Base-by-base conservation (phyloP, 2,888 invertebrate genomes). In the Phytoseiulus persimilis region DNA sequence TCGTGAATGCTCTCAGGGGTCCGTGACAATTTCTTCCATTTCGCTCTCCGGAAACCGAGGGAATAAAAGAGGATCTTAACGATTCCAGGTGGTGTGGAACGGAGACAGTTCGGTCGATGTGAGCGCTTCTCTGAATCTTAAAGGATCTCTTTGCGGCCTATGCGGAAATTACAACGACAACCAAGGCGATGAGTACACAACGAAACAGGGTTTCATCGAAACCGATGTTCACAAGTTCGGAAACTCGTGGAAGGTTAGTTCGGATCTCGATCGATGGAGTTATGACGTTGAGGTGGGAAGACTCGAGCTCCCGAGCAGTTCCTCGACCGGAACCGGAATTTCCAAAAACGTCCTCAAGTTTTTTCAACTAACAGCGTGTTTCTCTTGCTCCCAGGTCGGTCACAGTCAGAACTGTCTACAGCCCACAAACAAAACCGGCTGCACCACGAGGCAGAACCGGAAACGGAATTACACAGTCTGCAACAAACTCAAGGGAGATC, bases 381-480 rank as follows among this genome's bases (percentile, higher is more conserved):
- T 65, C 18, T 32, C 33, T 14, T 33, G 32, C 23, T 87, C 33
- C 32, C 32, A 87, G 87, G 87, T 87, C 33, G 87, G 87, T n/a
- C 87, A 87, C n/a, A 33, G 87, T 87, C 32, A 87, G 45, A 87
- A 87, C 32, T 87, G 87, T 87, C 87, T 87, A 14, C 87, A 87
- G n/a, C 39, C 87, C 2, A 31, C 33, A 9, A 33, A 33, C 14
- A 33, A 33, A 23, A n/a, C 87, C 32, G 32, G 39, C 11, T 87
- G 87, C 33, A 87, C 28, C 9, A 32, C 32, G n/a, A 87, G 39
- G 87, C n/a, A n/a, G 32, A 31, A 87, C 32, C 87, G 87, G 14
- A 31, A 45, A 32, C 32, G 87, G 32, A 87, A 87, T 23, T n/a
- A 39, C 33, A 87, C 87, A 33, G 33, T 32, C 32, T 87, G 87